phyloP scores from a whole-genome alignment of 1,140 invertebrate genomes.

The Mycetomoellerius zeteki region DNA sequence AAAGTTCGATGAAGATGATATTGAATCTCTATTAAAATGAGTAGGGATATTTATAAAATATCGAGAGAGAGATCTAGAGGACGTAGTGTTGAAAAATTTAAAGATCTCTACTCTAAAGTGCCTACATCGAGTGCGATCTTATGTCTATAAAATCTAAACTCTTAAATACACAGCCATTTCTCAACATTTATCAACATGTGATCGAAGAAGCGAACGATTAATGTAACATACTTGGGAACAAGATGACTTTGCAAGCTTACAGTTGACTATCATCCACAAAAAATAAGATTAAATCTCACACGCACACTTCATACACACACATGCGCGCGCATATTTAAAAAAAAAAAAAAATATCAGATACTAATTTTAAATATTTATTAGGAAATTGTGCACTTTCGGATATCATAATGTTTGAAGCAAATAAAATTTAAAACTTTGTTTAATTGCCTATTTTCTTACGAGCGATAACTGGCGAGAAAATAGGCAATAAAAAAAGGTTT shows the following conservation, averaged over 20 bases:
- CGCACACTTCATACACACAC: background rate
- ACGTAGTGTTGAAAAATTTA: conserved; percentile 25
- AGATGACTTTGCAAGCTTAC: conserved; percentile 24
- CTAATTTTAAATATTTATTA: conserved; percentile 2
- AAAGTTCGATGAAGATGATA: background rate
- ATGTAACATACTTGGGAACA: conserved; percentile 4
- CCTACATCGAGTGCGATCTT: conserved; percentile 25
- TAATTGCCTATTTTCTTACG: background rate
- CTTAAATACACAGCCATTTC: conserved; percentile 61
- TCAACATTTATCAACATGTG: conserved; percentile 49
- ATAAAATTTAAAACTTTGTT: conserved; percentile 3
- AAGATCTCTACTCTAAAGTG: background rate
- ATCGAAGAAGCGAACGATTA: conserved; percentile 27
- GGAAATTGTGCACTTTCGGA: conserved; percentile 1
- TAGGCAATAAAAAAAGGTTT: too few relatives aligned
- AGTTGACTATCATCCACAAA: conserved; percentile 7
- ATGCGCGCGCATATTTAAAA: background rate
- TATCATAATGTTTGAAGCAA: background rate
- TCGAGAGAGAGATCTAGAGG: conserved; percentile 19
- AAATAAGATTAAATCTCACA: background rate
- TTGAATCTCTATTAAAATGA: background rate
- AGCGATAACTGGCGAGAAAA: too few relatives aligned
- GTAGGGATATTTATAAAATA: conserved; percentile 4
- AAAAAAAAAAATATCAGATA: background rate
- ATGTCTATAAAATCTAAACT: conserved; percentile 46